Percentiles rank a stretch among this genome's conserved stretches.
Conservation (phyloP, 2,113 vertebrate species). For the Leptodactylus fuscus region DNA sequence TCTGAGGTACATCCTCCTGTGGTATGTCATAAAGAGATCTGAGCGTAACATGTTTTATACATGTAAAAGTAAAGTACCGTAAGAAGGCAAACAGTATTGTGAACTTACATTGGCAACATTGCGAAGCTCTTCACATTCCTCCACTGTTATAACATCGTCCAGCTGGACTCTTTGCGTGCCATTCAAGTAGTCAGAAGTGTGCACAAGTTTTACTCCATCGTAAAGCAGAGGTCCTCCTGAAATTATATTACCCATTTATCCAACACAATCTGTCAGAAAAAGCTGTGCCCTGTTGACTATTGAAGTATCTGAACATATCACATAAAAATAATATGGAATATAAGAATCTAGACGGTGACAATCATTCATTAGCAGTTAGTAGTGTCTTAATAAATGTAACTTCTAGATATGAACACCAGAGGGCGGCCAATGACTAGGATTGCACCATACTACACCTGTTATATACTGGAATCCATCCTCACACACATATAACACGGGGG, state of each 20-base stretch:
- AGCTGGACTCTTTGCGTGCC: conserved; percentile 91
- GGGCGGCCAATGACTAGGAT: not conserved
- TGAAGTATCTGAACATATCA: too few species aligned
- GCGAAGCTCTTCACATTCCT: conserved; percentile 87
- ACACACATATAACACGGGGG: too few species aligned
- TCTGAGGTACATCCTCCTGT: not conserved
- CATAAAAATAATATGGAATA: too few species aligned
- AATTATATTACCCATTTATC: conserved; percentile 1
- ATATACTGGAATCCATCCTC: too few species aligned
- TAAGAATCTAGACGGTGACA: too few species aligned
- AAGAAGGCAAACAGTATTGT: not conserved
- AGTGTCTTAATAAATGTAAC: too few species aligned
- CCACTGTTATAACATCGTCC: conserved; percentile 86
- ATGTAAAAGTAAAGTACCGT: not conserved
- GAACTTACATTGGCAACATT: conserved; percentile 85
- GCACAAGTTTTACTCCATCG: conserved; percentile 80
- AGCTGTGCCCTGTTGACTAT: too few species aligned
- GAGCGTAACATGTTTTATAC: not conserved
- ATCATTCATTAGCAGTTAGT: too few species aligned
- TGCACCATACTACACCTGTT: not conserved
- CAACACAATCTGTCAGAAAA: not conserved
- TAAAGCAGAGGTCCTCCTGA: conserved; percentile 89
- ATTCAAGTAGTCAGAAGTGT: conserved; percentile 87
- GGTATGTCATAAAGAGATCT: not conserved
- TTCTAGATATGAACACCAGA: not conserved